Conservation (phyloP, 2,113 vertebrate species). For the Uropsilus gracilis region DNA sequence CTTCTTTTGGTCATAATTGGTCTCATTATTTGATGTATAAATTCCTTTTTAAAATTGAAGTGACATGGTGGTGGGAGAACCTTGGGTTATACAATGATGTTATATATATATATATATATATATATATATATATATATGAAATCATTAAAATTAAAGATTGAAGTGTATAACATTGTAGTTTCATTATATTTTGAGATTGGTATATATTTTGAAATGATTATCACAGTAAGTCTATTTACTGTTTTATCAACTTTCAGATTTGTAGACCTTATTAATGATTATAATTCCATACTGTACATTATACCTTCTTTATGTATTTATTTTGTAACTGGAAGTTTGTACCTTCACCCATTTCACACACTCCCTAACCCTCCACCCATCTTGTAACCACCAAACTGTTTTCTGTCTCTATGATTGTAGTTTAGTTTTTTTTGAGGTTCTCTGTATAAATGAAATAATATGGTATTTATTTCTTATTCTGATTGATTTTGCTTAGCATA, state of each 20-base stretch:
- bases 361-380: not conserved
- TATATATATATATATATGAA: too few species aligned
- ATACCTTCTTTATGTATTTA: not conserved
- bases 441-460: not conserved
- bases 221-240: not conserved
- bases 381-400: not conserved
- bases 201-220: not conserved
- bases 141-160: too few species aligned
- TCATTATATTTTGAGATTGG: not conserved
- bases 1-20: conserved; percentile 24
- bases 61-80: too few species aligned
- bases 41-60: conserved; percentile 13
- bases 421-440: not conserved
- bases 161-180: not conserved
- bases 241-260: not conserved
- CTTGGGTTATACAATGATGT: too few species aligned
- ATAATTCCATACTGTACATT: not conserved
- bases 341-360: not conserved
- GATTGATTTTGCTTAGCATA: not conserved
- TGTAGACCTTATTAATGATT: not conserved
- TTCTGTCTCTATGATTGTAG: not conserved
- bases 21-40: conserved; percentile 15
- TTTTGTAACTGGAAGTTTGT: not conserved
- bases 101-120: too few species aligned
- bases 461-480: conserved; percentile 10